Evolutionary conservation across 2,888 invertebrate genomes (phyloP).

Genomic region (Habroteleia sp.): DNA sequence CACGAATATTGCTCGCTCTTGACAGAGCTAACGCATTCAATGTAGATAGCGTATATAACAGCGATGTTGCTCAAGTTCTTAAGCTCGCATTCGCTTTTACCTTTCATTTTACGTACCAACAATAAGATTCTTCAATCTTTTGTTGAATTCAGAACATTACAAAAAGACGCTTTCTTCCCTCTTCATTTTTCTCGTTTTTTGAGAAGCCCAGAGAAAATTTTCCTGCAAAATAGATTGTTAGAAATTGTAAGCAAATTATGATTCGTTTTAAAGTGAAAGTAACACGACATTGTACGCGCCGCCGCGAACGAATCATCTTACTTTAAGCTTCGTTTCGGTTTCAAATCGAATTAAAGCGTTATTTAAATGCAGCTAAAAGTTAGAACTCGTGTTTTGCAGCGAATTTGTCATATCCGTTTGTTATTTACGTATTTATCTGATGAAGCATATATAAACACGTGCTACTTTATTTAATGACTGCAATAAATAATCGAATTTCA

Average conservation of each 20-base stretch:
- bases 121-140: conserved; percentile 55
- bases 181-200: conserved; percentile 28
- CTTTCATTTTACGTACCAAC: conserved; percentile 47
- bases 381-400: conserved; percentile 23
- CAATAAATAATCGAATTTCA: too few species aligned
- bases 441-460: conserved; percentile 18
- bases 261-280: too few species aligned
- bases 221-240: too few species aligned
- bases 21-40: conserved; percentile 45
- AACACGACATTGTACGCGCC: too few species aligned
- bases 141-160: conserved; percentile 38
- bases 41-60: conserved; percentile 37
- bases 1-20: conserved; percentile 52
- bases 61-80: conserved; percentile 45
- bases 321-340: too few species aligned
- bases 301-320: too few species aligned
- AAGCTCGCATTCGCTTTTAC: conserved; percentile 48
- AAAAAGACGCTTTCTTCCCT: conserved; percentile 37
- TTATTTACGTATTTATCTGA: conserved; percentile 24
- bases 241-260: too few species aligned
- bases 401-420: conserved; percentile 20
- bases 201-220: too few species aligned
- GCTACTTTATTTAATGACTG: too few species aligned
- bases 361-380: conserved; percentile 29
- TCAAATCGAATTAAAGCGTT: conserved; percentile 43